Conservation (phyloP, 2,888 invertebrate species). For the Tricholauxania praeusta region DNA sequence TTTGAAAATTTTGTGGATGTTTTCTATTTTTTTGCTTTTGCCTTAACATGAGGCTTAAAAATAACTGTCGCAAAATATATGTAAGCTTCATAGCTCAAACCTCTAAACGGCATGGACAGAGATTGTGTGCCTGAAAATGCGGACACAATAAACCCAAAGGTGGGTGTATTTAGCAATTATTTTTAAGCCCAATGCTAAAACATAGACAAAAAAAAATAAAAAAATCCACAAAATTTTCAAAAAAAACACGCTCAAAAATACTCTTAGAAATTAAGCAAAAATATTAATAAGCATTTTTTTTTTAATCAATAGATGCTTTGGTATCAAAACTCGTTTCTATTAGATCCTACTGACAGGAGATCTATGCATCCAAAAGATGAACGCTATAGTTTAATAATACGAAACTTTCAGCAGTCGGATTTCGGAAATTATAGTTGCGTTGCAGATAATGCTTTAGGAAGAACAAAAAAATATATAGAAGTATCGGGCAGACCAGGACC, state of each 20-base stretch:
- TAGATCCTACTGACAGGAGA: constrained; percentile 74
- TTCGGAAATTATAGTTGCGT: constrained; percentile 75
- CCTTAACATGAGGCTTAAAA: too few species aligned
- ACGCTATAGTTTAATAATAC: constrained; percentile 72
- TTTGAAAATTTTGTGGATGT: not conserved
- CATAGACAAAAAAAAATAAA: too few species aligned
- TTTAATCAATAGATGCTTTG: constrained; percentile 71
- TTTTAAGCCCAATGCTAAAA: too few species aligned
- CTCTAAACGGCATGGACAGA: too few species aligned
- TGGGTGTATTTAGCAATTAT: too few species aligned
- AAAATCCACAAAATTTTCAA: too few species aligned
- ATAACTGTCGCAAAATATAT: too few species aligned
- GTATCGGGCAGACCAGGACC: constrained; percentile 76
- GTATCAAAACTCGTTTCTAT: constrained; percentile 75
- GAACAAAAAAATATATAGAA: constrained; percentile 73
- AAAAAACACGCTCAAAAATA: too few species aligned
- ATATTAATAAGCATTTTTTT: constrained; percentile 13
- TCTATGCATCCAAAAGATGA: constrained; percentile 73
- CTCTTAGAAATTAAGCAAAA: not conserved
- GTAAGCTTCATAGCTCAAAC: too few species aligned
- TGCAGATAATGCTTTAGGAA: constrained; percentile 71
- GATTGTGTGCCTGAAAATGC: too few species aligned
- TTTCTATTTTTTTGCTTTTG: not conserved
- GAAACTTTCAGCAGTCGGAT: constrained; percentile 73
- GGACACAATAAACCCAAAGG: too few species aligned